phyloP scores from a whole-genome alignment of 1,140 invertebrate genomes.

The Copidosoma floridanum region DNA sequence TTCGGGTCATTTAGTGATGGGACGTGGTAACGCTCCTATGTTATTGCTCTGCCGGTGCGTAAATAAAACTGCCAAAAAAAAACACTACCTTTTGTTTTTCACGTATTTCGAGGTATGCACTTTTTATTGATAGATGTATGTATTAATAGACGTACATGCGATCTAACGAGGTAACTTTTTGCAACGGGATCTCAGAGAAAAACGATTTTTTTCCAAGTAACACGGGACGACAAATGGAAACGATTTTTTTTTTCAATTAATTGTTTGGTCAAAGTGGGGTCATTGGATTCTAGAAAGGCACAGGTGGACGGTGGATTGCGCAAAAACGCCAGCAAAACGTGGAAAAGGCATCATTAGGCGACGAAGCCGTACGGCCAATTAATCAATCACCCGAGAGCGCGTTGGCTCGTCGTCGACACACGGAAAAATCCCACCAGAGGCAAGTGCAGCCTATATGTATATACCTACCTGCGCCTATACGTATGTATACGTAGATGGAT shows the following conservation, averaged over 20 bases:
- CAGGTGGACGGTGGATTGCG: not conserved
- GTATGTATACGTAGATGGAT: not conserved
- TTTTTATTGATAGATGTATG: too few relatives aligned
- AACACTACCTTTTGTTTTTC: too few relatives aligned
- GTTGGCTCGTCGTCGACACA: not conserved
- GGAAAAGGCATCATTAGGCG: constrained; percentile 5
- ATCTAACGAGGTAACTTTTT: too few relatives aligned
- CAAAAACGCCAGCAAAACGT: not conserved
- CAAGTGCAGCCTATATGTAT: not conserved
- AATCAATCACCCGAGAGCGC: constrained; percentile 11
- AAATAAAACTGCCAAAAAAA: too few relatives aligned
- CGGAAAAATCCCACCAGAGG: constrained; percentile 11
- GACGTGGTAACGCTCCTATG: too few relatives aligned
- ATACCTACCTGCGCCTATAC: not conserved
- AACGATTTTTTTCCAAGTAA: too few relatives aligned
- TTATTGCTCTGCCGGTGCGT: too few relatives aligned
- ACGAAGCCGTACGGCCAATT: not conserved
- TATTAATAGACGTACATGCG: too few relatives aligned
- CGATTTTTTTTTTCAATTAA: constrained; percentile 8
- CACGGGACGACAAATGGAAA: too few relatives aligned
- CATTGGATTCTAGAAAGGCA: not conserved
- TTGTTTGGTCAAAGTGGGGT: constrained; percentile 4
- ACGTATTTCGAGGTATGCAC: too few relatives aligned
- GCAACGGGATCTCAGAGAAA: too few relatives aligned
- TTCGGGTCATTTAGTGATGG: too few relatives aligned